Conservation (phyloP, 2,113 vertebrate species). For the Heterotis niloticus region DNA sequence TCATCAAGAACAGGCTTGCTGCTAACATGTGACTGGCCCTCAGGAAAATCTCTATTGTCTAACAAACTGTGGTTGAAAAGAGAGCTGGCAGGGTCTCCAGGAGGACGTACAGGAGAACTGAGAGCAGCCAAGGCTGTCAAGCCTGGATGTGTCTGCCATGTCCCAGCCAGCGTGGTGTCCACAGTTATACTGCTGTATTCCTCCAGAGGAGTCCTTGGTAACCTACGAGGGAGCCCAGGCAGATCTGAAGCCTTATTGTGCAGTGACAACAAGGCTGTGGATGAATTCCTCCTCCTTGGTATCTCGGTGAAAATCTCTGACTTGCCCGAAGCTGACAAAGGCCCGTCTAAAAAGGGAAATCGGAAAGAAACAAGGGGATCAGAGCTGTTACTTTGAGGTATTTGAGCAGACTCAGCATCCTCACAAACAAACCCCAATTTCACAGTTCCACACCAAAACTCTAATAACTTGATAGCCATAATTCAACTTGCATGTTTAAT, state of each 20-base stretch:
- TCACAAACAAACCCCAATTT: not conserved
- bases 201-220: conserved; percentile 25
- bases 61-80: not conserved
- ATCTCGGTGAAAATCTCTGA: conserved; percentile 46
- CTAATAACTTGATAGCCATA: too few species aligned
- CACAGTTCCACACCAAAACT: too few species aligned
- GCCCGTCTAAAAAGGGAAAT: conserved; percentile 57
- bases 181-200: conserved; percentile 31
- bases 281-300: conserved; percentile 47
- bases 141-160: not conserved
- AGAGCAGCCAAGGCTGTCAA: not conserved
- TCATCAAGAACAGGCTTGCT: conserved; percentile 34
- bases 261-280: conserved; percentile 62
- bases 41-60: conserved; percentile 37
- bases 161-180: not conserved
- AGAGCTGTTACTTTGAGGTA: not conserved
- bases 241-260: conserved; percentile 51
- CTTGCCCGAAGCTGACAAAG: conserved; percentile 50
- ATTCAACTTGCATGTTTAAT: too few species aligned
- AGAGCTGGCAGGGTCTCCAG: not conserved
- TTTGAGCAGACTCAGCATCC: too few species aligned
- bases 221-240: conserved; percentile 36
- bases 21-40: conserved; percentile 33
- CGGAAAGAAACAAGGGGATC: conserved; percentile 19
- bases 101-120: not conserved